These are phyloP conservation scores for Synanthedon andrenaeformis DNA, from an alignment of 2,888 invertebrate genomes.

Conservation along the genomic window DNA sequence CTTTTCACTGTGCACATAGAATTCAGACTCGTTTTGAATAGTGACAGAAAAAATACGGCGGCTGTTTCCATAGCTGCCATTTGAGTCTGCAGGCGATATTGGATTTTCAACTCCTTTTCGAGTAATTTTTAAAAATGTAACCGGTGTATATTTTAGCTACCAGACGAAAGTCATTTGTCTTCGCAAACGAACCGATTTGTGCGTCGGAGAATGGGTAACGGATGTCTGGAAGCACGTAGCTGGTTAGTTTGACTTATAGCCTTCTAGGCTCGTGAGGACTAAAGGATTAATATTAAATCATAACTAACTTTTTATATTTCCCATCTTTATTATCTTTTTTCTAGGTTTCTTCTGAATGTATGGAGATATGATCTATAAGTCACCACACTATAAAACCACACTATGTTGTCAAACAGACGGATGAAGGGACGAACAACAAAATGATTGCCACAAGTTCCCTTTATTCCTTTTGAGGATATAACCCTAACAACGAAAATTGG, in stretches of 20 bases:
- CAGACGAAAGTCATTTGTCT: conserved; percentile 59
- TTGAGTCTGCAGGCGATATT: conserved; percentile 31
- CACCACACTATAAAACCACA: too few species aligned
- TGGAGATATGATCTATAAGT: too few species aligned
- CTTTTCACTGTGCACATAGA: conserved; percentile 3
- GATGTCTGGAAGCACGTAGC: conserved; percentile 56
- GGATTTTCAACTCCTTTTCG: conserved; percentile 48
- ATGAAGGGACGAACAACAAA: too few species aligned
- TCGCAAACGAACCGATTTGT: conserved; percentile 66
- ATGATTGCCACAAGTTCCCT: too few species aligned
- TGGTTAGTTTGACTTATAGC: conserved; percentile 49
- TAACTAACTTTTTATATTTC: too few species aligned
- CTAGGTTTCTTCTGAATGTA: too few species aligned
- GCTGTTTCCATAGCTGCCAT: conserved; percentile 15
- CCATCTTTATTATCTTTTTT: too few species aligned
- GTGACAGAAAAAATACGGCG: conserved; percentile 24
- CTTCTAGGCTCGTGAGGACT: conserved; percentile 38
- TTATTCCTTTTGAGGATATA: too few species aligned
- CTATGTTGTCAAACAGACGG: too few species aligned
- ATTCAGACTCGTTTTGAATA: conserved; percentile 13
- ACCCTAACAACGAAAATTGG: too few species aligned
- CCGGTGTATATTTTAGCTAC: conserved; percentile 39
- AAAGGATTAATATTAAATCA: too few species aligned
- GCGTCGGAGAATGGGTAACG: conserved; percentile 62
- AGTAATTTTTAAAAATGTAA: conserved; percentile 58